phyloP scores from a whole-genome alignment of 2,797 vertebrate genomes.

The Cercopithecus hamlyni region DNA sequence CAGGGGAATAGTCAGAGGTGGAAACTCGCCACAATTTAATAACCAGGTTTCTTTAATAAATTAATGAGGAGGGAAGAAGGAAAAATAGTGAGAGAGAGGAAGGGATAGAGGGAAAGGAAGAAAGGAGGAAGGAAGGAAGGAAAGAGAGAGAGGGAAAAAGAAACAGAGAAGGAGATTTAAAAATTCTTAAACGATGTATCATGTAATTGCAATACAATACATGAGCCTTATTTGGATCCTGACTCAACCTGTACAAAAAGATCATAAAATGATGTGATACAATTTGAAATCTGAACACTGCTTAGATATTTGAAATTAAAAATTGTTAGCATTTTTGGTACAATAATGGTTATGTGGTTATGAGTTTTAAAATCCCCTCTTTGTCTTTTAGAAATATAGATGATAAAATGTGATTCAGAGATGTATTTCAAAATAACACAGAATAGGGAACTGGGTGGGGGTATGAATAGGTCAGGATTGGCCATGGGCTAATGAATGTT shows the following conservation, averaged over 20 bases:
- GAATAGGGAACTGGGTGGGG: not conserved
- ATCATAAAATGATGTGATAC: not conserved
- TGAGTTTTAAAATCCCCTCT: not conserved
- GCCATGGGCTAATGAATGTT: not conserved
- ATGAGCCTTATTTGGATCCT: not conserved
- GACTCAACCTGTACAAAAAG: not conserved
- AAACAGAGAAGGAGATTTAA: not conserved
- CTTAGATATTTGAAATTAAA: not conserved
- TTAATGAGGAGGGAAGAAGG: not conserved
- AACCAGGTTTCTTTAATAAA: not conserved
- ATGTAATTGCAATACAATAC: not conserved
- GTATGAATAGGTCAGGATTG: not conserved
- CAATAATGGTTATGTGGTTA: not conserved
- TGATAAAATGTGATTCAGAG: conserved; percentile 7
- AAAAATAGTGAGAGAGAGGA: not conserved
- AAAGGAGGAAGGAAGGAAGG: no score
- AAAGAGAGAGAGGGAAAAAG: not conserved
- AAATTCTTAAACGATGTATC: not conserved
- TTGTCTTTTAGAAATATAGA: not conserved
- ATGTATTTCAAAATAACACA: conserved; percentile 1
- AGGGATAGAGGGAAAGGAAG: not conserved
- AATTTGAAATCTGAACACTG: not conserved
- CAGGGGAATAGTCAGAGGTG: not conserved
- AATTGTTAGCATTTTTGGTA: not conserved
- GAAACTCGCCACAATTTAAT: not conserved